phyloP scores from a whole-genome alignment of 2,797 vertebrate genomes.

The Podarcis lilfordi region DNA sequence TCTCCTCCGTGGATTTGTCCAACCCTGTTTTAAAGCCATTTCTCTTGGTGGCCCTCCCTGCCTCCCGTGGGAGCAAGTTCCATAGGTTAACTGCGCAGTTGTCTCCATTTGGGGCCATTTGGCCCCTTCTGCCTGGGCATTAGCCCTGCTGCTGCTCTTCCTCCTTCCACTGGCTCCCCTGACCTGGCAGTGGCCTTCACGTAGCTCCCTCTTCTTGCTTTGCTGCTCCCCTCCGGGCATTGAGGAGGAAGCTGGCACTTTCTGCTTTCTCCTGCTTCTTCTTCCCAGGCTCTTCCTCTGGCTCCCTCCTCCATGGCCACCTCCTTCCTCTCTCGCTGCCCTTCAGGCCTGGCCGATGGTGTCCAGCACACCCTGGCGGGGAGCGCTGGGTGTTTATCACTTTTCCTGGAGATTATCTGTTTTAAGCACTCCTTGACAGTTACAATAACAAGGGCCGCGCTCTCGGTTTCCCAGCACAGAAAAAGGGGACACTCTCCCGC shows the following conservation, averaged over 20 bases:
- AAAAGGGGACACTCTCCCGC: conserved; percentile 90
- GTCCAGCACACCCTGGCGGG: conserved; percentile 75
- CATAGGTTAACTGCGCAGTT: too few species aligned
- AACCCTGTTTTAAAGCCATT: too few species aligned
- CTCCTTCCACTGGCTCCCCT: not conserved
- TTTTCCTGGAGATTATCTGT: conserved; percentile 88
- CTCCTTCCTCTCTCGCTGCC: conserved; percentile 63
- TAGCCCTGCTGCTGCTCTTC: not conserved
- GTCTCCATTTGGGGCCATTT: not conserved
- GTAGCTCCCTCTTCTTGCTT: not conserved
- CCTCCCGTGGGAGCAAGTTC: too few species aligned
- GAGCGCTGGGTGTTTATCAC: conserved; percentile 85
- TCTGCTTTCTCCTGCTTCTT: not conserved
- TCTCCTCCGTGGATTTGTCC: too few species aligned
- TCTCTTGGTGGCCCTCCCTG: too few species aligned
- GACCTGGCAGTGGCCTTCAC: not conserved
- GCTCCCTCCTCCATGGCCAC: not conserved
- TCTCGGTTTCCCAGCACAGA: conserved; percentile 85
- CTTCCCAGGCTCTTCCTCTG: not conserved
- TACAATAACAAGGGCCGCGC: conserved; percentile 87
- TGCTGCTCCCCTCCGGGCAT: conserved; percentile 29
- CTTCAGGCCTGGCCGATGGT: conserved; percentile 78
- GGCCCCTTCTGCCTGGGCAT: not conserved
- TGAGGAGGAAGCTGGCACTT: conserved; percentile 46
- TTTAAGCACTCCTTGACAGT: conserved; percentile 87